phyloP scores from a whole-genome alignment of 2,888 invertebrate genomes.

The Hemithea aestivaria region DNA sequence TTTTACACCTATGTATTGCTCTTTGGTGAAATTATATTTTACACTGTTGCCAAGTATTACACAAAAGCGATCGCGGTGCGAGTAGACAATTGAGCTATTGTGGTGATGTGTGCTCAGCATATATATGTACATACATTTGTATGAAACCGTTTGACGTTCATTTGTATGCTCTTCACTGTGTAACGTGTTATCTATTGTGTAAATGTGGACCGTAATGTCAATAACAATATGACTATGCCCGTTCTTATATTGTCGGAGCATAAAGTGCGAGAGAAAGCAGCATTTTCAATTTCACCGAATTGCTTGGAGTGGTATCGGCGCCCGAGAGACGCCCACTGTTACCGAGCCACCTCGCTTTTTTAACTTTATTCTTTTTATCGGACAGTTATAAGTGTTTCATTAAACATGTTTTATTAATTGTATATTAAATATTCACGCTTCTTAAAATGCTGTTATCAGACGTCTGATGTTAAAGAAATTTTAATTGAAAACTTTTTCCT shows the following conservation, averaged over 20 bases:
- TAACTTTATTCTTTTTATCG: slow-evolving; percentile 3
- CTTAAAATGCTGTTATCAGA: too few relatives aligned
- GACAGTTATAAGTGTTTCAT: slow-evolving; percentile 7
- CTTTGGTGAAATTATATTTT: too few relatives aligned
- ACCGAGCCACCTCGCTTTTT: slow-evolving; percentile 1
- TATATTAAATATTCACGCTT: too few relatives aligned
- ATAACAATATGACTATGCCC: slow-evolving; percentile 35
- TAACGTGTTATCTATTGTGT: slow-evolving; percentile 59
- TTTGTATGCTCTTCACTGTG: slow-evolving; percentile 50
- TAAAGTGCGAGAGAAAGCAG: slow-evolving; percentile 20
- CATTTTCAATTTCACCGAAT: slow-evolving; percentile 17
- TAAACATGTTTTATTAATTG: not conserved
- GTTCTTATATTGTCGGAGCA: slow-evolving; percentile 12
- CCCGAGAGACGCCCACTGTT: not conserved
- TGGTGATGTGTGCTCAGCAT: too few relatives aligned
- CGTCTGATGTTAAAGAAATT: too few relatives aligned
- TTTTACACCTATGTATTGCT: too few relatives aligned
- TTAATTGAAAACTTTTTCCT: too few relatives aligned
- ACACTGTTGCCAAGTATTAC: too few relatives aligned
- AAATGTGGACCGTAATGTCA: slow-evolving; percentile 53
- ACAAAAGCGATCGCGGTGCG: too few relatives aligned
- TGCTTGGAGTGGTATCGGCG: not conserved
- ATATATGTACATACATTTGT: too few relatives aligned
- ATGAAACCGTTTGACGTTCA: slow-evolving; percentile 45
- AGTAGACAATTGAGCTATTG: too few relatives aligned